Percentiles rank a stretch among this genome's conserved stretches.
phyloP scores from a whole-genome alignment of 2,888 invertebrate species.

The Eupsilia transversa region DNA sequence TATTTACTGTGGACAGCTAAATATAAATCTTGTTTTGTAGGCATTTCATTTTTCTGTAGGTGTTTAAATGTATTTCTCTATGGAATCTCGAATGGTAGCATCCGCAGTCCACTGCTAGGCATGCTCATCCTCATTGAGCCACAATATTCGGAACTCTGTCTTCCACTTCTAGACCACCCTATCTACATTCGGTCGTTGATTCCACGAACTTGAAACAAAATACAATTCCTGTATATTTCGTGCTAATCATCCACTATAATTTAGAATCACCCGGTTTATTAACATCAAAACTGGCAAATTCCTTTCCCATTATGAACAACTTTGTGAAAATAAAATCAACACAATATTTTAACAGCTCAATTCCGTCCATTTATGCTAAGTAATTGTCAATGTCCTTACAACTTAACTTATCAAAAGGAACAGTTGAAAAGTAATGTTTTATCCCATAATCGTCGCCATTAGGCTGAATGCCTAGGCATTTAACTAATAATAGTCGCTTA shows the following conservation, averaged over 20 bases:
- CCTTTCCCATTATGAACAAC: neutral
- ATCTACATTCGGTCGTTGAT: neutral
- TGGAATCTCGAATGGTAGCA: too few relatives aligned
- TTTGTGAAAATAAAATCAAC: conserved; percentile 32
- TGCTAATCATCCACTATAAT: neutral
- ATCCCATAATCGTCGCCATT: conserved; percentile 56
- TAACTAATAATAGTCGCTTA: conserved; percentile 58
- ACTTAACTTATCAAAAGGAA: conserved; percentile 43
- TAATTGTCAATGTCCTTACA: conserved; percentile 47
- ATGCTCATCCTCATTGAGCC: neutral
- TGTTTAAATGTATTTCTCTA: neutral
- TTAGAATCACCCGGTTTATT: neutral
- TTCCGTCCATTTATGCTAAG: conserved; percentile 27
- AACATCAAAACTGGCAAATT: neutral
- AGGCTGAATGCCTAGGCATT: conserved; percentile 61
- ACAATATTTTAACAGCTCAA: conserved; percentile 22
- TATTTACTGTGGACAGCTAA: neutral
- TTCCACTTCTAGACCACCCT: neutral
- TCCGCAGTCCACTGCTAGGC: neutral
- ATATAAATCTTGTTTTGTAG: neutral
- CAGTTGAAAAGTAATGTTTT: conserved; percentile 51
- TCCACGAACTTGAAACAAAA: neutral
- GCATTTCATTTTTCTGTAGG: neutral
- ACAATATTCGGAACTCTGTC: neutral
- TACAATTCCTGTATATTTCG: neutral